These are phyloP conservation scores for Dasyprocta punctata DNA, from an alignment of 2,113 vertebrate species.

Conservation along the genomic window DNA sequence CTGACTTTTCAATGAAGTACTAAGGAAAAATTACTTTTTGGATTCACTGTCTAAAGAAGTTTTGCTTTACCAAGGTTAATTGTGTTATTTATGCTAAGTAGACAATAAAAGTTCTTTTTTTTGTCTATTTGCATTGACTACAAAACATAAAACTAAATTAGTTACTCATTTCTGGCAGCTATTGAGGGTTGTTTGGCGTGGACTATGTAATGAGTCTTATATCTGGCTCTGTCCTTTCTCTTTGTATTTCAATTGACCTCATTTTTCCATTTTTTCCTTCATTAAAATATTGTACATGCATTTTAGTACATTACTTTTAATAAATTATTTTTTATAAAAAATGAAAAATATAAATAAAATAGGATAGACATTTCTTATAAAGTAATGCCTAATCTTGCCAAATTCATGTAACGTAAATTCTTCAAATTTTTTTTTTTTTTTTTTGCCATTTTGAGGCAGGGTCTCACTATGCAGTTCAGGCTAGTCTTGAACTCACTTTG, in stretches of 20 bases:
- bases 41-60: neutral
- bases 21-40: constrained; percentile 2
- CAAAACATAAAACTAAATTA: neutral
- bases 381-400: neutral
- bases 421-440: neutral
- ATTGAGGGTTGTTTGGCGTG: neutral
- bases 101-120: neutral
- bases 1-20: constrained; percentile 10
- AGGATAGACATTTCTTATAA: neutral
- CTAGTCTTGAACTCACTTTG: no score
- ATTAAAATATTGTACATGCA: neutral
- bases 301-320: neutral
- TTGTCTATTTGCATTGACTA: neutral
- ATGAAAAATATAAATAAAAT: neutral
- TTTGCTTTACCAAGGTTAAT: neutral
- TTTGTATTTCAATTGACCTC: neutral
- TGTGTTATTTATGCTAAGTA: constrained; percentile 32
- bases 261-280: neutral
- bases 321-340: neutral
- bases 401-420: neutral
- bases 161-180: neutral
- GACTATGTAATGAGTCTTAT: neutral
- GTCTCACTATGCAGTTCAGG: no score
- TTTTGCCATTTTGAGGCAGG: no score
- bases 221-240: neutral